Percentiles rank a stretch among this genome's conserved stretches.
Conservation (phyloP, 1,140 invertebrate species). For the Lineus longissimus region DNA sequence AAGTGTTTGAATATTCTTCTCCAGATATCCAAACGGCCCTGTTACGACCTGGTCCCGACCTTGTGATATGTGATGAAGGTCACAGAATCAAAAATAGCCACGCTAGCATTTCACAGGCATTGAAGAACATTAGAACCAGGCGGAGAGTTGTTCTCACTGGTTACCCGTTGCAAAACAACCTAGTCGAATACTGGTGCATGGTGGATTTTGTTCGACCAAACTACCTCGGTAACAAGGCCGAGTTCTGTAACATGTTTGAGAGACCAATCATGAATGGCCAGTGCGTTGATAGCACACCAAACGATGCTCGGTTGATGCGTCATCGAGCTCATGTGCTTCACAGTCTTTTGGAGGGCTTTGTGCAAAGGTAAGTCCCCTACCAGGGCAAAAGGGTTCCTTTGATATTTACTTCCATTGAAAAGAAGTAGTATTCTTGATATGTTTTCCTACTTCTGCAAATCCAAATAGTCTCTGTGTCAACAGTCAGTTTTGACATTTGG, state of each 20-base stretch:
- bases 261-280: conserved; percentile 86
- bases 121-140: conserved; percentile 74
- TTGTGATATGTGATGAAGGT: conserved; percentile 92
- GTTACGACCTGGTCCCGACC: conserved; percentile 82
- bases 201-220: conserved; percentile 95
- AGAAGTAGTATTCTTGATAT: not conserved
- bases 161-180: conserved; percentile 94
- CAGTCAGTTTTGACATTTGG: not conserved
- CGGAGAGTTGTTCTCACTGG: conserved; percentile 90
- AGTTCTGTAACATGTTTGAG: conserved; percentile 75
- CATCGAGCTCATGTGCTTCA: conserved; percentile 89
- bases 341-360: conserved; percentile 84
- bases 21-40: conserved; percentile 80
- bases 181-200: conserved; percentile 86
- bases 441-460: not conserved
- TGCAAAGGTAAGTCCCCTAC: conserved; percentile 64
- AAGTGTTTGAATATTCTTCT: conserved; percentile 10
- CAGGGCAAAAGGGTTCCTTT: not conserved
- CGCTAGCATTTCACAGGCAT: conserved; percentile 77
- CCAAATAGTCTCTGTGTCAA: not conserved
- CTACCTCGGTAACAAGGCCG: conserved; percentile 83
- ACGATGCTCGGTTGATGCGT: conserved; percentile 92
- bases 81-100: conserved; percentile 90
- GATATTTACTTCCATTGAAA: not conserved
- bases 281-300: conserved; percentile 83